Conservation (phyloP, 2,797 vertebrate genomes). For the Pseudochirops cupreus region DNA sequence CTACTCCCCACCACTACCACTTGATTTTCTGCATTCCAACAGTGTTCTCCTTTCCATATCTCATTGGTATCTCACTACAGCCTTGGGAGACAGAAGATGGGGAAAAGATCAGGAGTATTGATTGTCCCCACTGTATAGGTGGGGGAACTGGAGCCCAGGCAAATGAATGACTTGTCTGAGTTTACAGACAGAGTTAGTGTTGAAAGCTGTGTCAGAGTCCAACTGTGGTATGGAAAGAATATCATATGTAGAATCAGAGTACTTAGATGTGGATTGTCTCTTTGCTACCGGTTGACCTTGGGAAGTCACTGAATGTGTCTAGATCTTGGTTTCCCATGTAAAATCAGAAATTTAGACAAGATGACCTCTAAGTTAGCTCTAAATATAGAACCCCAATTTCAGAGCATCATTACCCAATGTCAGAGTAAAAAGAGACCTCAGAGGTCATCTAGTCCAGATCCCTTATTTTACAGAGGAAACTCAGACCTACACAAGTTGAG, state of each 20-base stretch:
- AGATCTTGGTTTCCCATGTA: not conserved
- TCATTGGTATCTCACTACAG: not conserved
- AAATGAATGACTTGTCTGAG: not conserved
- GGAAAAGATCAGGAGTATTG: not conserved
- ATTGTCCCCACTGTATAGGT: not conserved
- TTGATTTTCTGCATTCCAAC: not conserved
- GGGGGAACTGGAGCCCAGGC: not conserved
- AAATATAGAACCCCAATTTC: not conserved
- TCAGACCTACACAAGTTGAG: not conserved
- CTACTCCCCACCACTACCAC: not conserved
- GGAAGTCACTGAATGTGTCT: not conserved
- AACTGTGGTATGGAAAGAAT: not conserved
- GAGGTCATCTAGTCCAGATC: not conserved
- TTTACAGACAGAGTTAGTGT: not conserved
- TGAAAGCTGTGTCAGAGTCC: not conserved
- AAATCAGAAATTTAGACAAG: not conserved
- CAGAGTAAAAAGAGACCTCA: not conserved
- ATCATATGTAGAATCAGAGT: not conserved
- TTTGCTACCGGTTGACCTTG: not conserved
- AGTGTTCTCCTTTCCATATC: not conserved
- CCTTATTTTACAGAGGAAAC: not conserved
- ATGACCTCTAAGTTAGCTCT: not conserved
- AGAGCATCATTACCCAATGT: not conserved
- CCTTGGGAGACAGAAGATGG: not conserved
- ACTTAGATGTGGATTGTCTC: not conserved